phyloP scores from a whole-genome alignment of 2,113 vertebrate species.

The Istiophorus platypterus region DNA sequence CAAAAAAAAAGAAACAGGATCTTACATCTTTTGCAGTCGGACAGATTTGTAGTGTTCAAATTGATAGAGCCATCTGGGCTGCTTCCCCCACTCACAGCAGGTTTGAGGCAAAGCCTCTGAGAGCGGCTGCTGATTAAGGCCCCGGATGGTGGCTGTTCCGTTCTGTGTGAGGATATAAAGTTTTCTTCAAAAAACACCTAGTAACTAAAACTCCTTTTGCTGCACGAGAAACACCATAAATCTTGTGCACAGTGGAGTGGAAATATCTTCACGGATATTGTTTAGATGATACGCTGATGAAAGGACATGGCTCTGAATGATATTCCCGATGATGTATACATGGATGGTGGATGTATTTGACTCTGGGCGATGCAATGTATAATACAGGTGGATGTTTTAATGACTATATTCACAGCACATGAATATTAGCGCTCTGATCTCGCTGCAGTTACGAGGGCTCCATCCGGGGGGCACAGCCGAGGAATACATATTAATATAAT shows the following conservation, averaged over 20 bases:
- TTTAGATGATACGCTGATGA: not conserved
- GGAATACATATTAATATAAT: constrained; percentile 15
- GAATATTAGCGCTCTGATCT: constrained; percentile 31
- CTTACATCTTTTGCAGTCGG: constrained; percentile 41
- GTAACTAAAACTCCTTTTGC: not conserved
- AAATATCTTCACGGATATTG: not conserved
- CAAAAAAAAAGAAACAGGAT: constrained; percentile 43
- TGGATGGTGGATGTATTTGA: constrained; percentile 8
- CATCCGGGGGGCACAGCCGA: not conserved
- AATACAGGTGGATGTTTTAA: constrained; percentile 52
- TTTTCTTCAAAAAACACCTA: constrained; percentile 12
- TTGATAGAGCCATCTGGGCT: constrained; percentile 53
- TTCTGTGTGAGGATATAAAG: not conserved
- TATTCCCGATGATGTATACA: constrained; percentile 27
- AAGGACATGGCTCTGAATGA: constrained; percentile 18
- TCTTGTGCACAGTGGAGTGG: not conserved
- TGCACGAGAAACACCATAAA: constrained; percentile 3
- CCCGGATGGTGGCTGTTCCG: not conserved
- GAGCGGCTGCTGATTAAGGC: constrained; percentile 20
- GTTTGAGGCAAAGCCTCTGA: constrained; percentile 18
- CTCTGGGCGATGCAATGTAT: not conserved
- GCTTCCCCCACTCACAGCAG: constrained; percentile 34
- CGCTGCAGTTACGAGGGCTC: not conserved
- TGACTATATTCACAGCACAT: constrained; percentile 24
- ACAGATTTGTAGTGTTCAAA: constrained; percentile 37